Percentiles rank a stretch among this genome's conserved stretches.
phyloP scores from a whole-genome alignment of 2,113 vertebrate genomes.

The Thamnophis sirtalis region DNA sequence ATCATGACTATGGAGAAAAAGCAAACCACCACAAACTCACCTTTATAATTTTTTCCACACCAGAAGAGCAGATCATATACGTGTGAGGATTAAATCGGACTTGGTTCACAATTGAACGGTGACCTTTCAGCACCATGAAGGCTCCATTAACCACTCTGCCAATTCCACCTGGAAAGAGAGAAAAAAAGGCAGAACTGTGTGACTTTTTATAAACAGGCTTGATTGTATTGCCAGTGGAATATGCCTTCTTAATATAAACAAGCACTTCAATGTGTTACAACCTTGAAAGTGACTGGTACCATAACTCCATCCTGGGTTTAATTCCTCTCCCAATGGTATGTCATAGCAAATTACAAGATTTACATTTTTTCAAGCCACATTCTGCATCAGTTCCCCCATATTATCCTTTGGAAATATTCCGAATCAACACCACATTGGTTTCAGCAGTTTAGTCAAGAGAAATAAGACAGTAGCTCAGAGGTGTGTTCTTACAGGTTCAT shows the following conservation, averaged over 20 bases:
- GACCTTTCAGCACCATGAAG: slow-evolving; percentile 96
- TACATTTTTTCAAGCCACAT: neutral
- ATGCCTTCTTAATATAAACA: neutral
- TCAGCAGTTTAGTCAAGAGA: neutral
- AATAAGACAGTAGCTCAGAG: neutral
- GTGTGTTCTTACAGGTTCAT: too few species aligned
- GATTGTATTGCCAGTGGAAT: neutral
- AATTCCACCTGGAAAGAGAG: slow-evolving; percentile 75
- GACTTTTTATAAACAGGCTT: slow-evolving; percentile 16
- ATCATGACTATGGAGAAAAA: neutral
- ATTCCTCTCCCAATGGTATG: too few species aligned
- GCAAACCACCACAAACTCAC: slow-evolving; percentile 65
- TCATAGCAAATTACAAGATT: neutral
- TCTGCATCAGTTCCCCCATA: neutral
- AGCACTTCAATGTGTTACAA: neutral
- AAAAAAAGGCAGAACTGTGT: slow-evolving; percentile 34
- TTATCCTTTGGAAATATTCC: neutral
- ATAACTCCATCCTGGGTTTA: neutral
- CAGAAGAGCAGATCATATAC: slow-evolving; percentile 99
- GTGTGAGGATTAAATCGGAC: slow-evolving; percentile 97
- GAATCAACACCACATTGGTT: neutral
- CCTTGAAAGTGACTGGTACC: neutral
- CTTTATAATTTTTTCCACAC: slow-evolving; percentile 99
- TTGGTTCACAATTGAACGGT: slow-evolving; percentile 98
- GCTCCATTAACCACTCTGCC: slow-evolving; percentile 95